phyloP scores from a whole-genome alignment of 2,888 invertebrate species.

The Chrysolina americana region DNA sequence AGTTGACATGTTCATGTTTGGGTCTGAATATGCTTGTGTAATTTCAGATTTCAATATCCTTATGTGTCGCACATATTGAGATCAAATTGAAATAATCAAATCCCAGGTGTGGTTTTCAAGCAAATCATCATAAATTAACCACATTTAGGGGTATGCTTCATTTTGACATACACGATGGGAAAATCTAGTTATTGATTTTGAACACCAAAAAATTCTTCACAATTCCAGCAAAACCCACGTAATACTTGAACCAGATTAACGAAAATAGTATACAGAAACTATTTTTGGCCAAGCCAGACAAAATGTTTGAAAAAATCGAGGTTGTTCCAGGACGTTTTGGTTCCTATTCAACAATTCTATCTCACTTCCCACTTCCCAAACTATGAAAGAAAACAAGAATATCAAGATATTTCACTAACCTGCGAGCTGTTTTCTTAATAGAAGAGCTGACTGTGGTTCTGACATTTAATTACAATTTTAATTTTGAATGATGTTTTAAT shows the following conservation, averaged over 20 bases:
- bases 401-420: conserved; percentile 75
- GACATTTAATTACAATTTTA: conserved; percentile 90
- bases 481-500: conserved; percentile 75
- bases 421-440: conserved; percentile 96
- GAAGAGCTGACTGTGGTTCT: conserved; percentile 95
- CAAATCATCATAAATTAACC: conserved; percentile 1
- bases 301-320: conserved; percentile 53
- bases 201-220: conserved; percentile 18
- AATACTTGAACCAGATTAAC: conserved; percentile 21
- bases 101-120: not conserved
- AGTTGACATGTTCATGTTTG: conserved; percentile 2
- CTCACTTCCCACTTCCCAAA: conserved; percentile 32
- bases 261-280: conserved; percentile 48
- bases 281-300: conserved; percentile 54
- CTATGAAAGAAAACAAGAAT: conserved; percentile 38
- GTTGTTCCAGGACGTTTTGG: conserved; percentile 53
- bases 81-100: not conserved
- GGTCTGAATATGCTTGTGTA: not conserved
- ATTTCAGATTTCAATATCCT: not conserved
- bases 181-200: conserved; percentile 49
- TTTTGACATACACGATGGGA: conserved; percentile 44
- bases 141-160: conserved; percentile 10
- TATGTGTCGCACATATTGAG: not conserved
- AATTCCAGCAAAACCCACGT: conserved; percentile 14
- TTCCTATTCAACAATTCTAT: conserved; percentile 28